Percentiles rank a stretch among this genome's conserved stretches.
Conservation (phyloP, 2,113 vertebrate genomes). For the Orycteropus afer region DNA sequence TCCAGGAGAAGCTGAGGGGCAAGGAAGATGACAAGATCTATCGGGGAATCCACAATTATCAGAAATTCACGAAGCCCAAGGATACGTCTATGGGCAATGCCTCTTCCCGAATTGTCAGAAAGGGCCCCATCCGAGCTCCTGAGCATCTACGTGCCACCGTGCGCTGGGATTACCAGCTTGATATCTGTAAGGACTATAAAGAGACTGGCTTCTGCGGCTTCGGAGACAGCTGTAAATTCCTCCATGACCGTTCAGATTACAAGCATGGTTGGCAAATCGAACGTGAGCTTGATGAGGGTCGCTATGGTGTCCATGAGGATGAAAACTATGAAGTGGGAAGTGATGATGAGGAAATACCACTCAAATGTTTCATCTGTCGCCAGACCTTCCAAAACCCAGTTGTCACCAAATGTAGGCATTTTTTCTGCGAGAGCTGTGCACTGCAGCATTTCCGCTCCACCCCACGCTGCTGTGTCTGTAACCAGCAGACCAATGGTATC, state of each 20-base stretch:
- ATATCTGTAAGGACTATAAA: constrained; percentile 98
- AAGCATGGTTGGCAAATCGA: constrained; percentile 99
- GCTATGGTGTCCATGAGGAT: constrained; percentile 94
- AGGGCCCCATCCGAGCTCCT: constrained; percentile 95
- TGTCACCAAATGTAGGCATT: constrained; percentile 97
- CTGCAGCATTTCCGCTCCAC: constrained; percentile 96
- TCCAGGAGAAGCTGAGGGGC: constrained; percentile 95
- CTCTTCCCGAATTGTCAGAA: constrained; percentile 96
- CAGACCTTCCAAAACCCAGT: constrained; percentile 95
- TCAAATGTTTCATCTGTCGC: constrained; percentile 98
- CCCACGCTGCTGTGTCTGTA: constrained; percentile 96
- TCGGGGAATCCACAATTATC: constrained; percentile 97
- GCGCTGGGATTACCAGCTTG: constrained; percentile 97
- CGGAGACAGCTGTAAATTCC: constrained; percentile 99
- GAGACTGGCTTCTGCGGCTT: constrained; percentile 99
- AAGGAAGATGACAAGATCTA: constrained; percentile 99
- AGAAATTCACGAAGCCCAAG: constrained; percentile 97
- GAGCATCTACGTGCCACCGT: constrained; percentile 95
- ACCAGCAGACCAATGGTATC: constrained; percentile 96
- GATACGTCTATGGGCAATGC: constrained; percentile 97
- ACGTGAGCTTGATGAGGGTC: constrained; percentile 96
- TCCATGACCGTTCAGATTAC: constrained; percentile 98
- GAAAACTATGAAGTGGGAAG: constrained; percentile 99
- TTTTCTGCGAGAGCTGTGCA: constrained; percentile 96
- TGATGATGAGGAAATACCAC: constrained; percentile 95